phyloP scores from a whole-genome alignment of 2,888 invertebrate genomes.

The Pedicia rivosa region DNA sequence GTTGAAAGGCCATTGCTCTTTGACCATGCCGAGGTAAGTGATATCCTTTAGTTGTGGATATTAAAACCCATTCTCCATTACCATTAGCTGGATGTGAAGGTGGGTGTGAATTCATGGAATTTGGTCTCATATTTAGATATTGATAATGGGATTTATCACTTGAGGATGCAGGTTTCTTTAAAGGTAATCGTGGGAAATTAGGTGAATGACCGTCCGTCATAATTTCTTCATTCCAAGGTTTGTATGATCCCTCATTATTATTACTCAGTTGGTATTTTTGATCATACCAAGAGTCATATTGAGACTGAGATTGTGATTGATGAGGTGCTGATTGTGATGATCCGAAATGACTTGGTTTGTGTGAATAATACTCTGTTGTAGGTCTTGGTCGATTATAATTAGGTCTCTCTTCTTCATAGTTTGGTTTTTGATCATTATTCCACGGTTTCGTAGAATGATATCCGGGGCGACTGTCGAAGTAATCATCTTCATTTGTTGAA shows the following conservation, averaged over 20 bases:
- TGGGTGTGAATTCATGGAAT: too few species aligned
- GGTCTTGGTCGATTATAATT: slow-evolving; percentile 3
- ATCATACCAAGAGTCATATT: slow-evolving; percentile 3
- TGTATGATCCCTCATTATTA: slow-evolving; percentile 6
- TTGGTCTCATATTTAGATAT: too few species aligned
- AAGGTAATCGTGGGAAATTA: slow-evolving; percentile 31
- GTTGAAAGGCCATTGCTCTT: slow-evolving; percentile 25
- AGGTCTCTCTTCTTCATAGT: too few species aligned
- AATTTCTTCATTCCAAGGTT: slow-evolving; percentile 32
- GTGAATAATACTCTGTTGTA: neutral
- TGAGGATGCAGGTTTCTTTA: too few species aligned
- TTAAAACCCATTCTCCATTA: slow-evolving; percentile 61
- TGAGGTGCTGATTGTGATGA: slow-evolving; percentile 1
- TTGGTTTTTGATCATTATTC: too few species aligned
- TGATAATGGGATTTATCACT: too few species aligned
- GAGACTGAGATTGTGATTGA: slow-evolving; percentile 5
- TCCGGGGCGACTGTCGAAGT: too few species aligned
- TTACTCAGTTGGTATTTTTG: neutral
- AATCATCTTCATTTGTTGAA: too few species aligned
- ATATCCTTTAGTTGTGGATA: slow-evolving; percentile 65
- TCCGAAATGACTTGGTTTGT: neutral
- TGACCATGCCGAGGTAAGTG: slow-evolving; percentile 31
- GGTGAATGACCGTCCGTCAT: slow-evolving; percentile 39
- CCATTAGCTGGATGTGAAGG: slow-evolving; percentile 43
- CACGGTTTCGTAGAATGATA: too few species aligned